phyloP scores from a whole-genome alignment of 2,113 vertebrate species.

The Lates calcarifer region DNA sequence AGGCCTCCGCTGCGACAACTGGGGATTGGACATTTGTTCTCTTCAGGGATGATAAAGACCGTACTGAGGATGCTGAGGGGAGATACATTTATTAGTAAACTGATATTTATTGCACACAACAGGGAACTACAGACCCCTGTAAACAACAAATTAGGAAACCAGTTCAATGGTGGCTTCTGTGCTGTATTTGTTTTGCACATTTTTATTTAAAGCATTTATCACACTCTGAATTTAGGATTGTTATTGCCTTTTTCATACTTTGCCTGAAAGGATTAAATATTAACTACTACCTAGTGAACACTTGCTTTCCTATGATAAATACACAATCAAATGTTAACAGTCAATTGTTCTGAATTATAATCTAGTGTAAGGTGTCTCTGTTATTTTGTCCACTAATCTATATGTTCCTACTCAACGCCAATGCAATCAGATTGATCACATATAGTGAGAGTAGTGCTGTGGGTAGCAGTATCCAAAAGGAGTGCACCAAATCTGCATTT shows the following conservation, averaged over 20 bases:
- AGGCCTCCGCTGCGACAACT: neutral
- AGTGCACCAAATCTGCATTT: conserved; percentile 3
- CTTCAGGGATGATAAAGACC: conserved; percentile 43
- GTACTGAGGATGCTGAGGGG: conserved; percentile 23
- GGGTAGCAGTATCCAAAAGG: neutral
- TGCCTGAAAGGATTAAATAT: conserved; percentile 21
- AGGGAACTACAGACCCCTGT: conserved; percentile 26
- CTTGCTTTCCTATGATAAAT: no score
- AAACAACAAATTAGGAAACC: conserved; percentile 45
- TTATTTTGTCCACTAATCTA: neutral
- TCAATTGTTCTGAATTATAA: neutral
- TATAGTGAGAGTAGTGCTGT: neutral
- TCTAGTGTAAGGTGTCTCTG: neutral
- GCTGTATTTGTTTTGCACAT: conserved; percentile 32
- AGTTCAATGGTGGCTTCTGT: conserved; percentile 5
- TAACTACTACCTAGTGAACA: neutral
- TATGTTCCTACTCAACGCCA: neutral
- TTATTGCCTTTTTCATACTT: conserved; percentile 14
- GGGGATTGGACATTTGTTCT: conserved; percentile 26
- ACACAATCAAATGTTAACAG: neutral
- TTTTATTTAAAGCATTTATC: conserved; percentile 30
- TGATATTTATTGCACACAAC: conserved; percentile 52
- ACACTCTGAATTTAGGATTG: conserved; percentile 4
- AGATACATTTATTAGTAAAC: conserved; percentile 36
- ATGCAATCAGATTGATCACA: neutral